Evolutionary conservation across 2,113 vertebrate species (phyloP), one percentile per base, ranked within the genome.

Genomic region (Etheostoma spectabile): DNA sequence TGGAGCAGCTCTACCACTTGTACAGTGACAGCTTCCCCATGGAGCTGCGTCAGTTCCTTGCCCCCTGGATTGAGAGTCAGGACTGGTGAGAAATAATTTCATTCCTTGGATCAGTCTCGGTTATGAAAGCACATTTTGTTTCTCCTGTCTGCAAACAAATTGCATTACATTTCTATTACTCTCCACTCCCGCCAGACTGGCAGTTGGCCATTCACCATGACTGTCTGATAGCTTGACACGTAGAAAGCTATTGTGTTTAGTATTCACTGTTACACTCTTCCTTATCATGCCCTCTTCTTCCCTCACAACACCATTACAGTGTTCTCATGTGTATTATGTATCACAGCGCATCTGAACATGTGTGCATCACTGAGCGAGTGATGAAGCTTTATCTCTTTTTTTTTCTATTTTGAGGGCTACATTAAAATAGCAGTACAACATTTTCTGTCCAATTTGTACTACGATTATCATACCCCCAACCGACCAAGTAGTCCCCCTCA

Each of bases 11-110:
- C 22, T 98, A 99, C 90, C 98, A 99, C 90, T 93, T 99, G 66
- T 99, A 99, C 94, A 99, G 98, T 0, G 98, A 99, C 95, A 99
- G 98, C 94, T 99, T 99, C 72, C 98, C 98, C 3, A 99, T 99
- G 98, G 98, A 99, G 92, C 95, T 99, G 0, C 94, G 98, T 71
- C 98, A 99, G 92, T 99, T 99, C 84, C 96, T 99, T 56, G 98
- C 98, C 7, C 97, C 98, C 0, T 99, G 98, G 98, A 99, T 99
- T 1, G 98, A 99, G 89, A 99, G 97, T 91, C 98, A 99, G 89
- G 98, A 99, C 82, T 99, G 98, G 98, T 99, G 77, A 92, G 95
- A 38, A 74, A 30, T 35, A 24, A 19, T 30, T 77, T 0, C 18
- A 60, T 52, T 60, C 3, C 7, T 13, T 0, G 4, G 30, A 30